Base-by-base conservation (phyloP, 2,113 vertebrate species). In the Megaceryle torquata region DNA sequence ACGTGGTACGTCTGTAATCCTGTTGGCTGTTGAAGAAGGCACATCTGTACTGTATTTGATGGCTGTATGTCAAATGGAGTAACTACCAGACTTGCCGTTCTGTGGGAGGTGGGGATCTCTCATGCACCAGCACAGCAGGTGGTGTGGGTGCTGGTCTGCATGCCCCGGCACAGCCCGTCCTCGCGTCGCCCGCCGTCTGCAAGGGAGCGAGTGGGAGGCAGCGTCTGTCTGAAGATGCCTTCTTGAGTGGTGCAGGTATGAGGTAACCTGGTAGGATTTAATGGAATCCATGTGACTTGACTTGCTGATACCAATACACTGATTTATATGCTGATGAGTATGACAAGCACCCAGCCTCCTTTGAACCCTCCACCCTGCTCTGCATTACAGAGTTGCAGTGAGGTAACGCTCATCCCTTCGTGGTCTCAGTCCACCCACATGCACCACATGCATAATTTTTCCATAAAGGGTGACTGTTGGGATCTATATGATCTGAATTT, bases 371-470 rank as follows among this genome's bases (percentile, higher is more conserved):
- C 50, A 10, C 33, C 35, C 63, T 33, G 81, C 54, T 63, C 82
- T 39, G 48, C 5, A 0, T 74, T 31, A 12, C 0, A 0, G 80
- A 83, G 37, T 13, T 74, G 72, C 71, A n/a, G 0, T 1, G 8
- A 95, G 56, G 63, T 50, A 77, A 11, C 1, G 1, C 59, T 88
- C 37, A 20, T 48, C 67, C 50, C 28, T 2, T 31, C 1, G 2
- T 69, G 75, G 35, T 90, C 78, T 50, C 67, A 12, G 41, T 82
- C 94, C 92, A 33, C 88, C 88, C 95, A 86, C 96, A 33, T 7
- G 1, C 86, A 64, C 89, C 91, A 94, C 79, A 91, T 87, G 91
- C 56, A 39, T 63, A 18, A 35, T 54, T 81, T 53, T 80, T 83
- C 68, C 37, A 33, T 81, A 41, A 50, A 59, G 59, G 41, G 35